phyloP scores from a whole-genome alignment of 92 coral and sea anemone species.

The Desmophyllum pertusum region DNA sequence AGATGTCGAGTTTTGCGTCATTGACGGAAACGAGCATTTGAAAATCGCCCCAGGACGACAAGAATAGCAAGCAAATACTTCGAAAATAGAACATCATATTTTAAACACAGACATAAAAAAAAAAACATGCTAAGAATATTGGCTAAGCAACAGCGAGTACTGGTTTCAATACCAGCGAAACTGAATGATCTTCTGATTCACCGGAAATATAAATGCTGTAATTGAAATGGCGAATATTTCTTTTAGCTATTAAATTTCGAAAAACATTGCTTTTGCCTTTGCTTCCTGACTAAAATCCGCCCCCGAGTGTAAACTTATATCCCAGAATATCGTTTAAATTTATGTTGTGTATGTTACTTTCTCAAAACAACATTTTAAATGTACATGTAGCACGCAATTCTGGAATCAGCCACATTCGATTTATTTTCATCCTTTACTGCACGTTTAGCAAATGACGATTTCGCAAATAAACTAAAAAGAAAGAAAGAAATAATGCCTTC shows the following conservation, averaged over 20 bases:
- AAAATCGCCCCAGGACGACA: conserved; percentile 25
- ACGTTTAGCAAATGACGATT: neutral
- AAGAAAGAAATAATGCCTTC: neutral
- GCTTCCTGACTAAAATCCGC: conserved; percentile 32
- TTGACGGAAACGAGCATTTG: conserved; percentile 32
- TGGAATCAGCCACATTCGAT: neutral
- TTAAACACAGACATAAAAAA: neutral
- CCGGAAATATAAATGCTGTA: conserved; percentile 3
- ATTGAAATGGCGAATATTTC: neutral
- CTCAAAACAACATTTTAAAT: conserved; percentile 5
- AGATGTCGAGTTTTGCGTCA: conserved; percentile 29
- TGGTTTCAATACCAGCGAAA: neutral
- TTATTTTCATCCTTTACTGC: neutral
- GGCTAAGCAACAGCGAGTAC: neutral
- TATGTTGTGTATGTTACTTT: neutral
- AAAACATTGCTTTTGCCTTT: conserved; percentile 9
- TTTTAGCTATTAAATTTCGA: conserved; percentile 21
- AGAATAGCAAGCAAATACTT: neutral
- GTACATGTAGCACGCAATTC: conserved; percentile 4
- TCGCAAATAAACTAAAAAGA: neutral
- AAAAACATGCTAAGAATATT: neutral
- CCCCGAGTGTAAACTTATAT: conserved; percentile 10
- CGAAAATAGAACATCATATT: neutral
- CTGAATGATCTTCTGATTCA: neutral
- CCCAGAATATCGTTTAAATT: conserved; percentile 3